Evolutionary conservation across 2,888 invertebrate genomes (phyloP), one percentile per base, ranked within the genome.

Genomic region (Molorchus minor): DNA sequence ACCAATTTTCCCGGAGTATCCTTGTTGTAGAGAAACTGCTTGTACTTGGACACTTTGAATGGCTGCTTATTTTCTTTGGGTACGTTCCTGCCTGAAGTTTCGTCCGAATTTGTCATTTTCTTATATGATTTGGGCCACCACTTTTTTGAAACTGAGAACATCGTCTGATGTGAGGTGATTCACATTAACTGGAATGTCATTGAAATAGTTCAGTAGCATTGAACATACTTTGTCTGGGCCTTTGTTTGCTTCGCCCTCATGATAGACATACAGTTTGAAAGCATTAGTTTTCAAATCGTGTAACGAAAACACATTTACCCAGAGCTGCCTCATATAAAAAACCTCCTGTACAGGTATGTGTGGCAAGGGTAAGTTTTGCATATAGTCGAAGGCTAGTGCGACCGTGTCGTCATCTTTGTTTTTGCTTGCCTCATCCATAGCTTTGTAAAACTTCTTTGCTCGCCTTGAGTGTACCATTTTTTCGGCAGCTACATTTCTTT

Each of bases 291-390:
- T 49, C 16, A 56, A 13, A 17, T 56, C 40, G 12, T 57, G 36
- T 35, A 59, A 12, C 8, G 19, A 29, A 38, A 61, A 52, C 35
- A 33, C 41, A 19, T 46, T 36, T 33, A 60, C 53, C 59, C 51
- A 59, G 19, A 62, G 56, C 46, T 60, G 56, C 17, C 62, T 33
- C 15, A 44, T 40, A 51, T 75, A 74, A 59, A 76, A 73, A 21
- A 68, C 59, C 40, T 72, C 69, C 57, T 74, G 73, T 1, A 74
- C 72, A 19, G 74, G 72, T 36, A 73, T 63, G 13, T 60, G 47
- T 12, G 60, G 60, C 8, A 63, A 36, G 8, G 60, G 63, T 13
- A 62, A 10, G 41, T 63, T 63, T 58, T 74, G 72, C 68, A 74
- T 72, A 45, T 54, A 72, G 54, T 74, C 71, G 52, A 72, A 70